Percentiles rank a stretch among this genome's conserved stretches.
Evolutionary conservation across 2,888 invertebrate genomes (phyloP).

Genomic region (Lissocephala sabroskyi): DNA sequence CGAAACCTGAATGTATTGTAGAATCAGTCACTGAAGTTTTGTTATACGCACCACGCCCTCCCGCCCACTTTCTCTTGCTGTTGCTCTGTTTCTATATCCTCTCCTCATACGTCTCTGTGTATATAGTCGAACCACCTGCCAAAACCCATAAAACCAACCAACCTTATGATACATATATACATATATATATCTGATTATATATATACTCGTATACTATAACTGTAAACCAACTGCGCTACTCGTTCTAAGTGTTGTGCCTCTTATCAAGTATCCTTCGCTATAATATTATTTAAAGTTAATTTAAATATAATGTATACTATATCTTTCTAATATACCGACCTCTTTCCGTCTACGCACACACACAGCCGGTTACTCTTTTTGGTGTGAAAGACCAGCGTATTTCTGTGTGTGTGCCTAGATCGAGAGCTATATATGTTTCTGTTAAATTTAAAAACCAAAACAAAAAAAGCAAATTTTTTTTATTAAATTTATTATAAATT

Average conservation of each 20-base stretch:
- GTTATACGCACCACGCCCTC: background rate
- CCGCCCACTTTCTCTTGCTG: background rate
- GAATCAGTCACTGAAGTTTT: no score
- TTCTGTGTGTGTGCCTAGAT: background rate
- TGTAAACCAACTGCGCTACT: slow-evolving; percentile 31
- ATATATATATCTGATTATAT: slow-evolving; percentile 13
- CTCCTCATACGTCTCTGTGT: background rate
- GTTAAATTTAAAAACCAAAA: slow-evolving; percentile 24
- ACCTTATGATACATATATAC: no score
- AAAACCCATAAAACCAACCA: no score
- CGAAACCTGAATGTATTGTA: no score
- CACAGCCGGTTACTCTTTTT: no score
- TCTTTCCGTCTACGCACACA: slow-evolving; percentile 26
- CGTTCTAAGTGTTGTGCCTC: slow-evolving; percentile 55
- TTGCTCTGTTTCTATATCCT: background rate
- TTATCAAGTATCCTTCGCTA: slow-evolving; percentile 52
- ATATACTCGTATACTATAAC: slow-evolving; percentile 6
- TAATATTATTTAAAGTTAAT: no score
- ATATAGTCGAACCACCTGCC: no score
- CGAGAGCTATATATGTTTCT: slow-evolving; percentile 8
- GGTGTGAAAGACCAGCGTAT: no score
- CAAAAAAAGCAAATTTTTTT: slow-evolving; percentile 59
- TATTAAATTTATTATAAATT: slow-evolving; percentile 70
- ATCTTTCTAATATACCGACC: slow-evolving; percentile 6
- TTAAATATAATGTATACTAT: no score